Evolutionary conservation across 2,797 vertebrate species (phyloP).

Genomic region (Gambusia yucatana): DNA sequence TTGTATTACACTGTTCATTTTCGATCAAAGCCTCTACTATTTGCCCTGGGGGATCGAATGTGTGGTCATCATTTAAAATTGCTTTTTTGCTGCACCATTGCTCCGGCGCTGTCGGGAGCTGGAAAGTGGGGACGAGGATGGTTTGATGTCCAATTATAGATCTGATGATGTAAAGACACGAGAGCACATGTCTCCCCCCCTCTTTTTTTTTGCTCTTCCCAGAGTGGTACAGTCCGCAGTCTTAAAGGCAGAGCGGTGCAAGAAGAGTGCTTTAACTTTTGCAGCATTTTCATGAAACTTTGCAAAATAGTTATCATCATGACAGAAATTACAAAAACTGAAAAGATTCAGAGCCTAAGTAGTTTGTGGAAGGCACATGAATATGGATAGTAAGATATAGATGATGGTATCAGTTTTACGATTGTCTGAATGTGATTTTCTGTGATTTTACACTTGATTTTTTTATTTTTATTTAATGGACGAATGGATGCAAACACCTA

Average conservation of each 20-base stretch:
- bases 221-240: slow-evolving; percentile 74
- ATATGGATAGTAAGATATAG: background rate
- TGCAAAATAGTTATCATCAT: slow-evolving; percentile 5
- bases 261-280: slow-evolving; percentile 25
- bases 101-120: slow-evolving; percentile 58
- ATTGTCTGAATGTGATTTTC: background rate
- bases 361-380: background rate
- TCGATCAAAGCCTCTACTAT: slow-evolving; percentile 52
- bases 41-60: slow-evolving; percentile 60
- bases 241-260: slow-evolving; percentile 78
- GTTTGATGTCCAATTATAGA: slow-evolving; percentile 69
- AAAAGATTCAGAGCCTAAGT: background rate
- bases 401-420: no score
- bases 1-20: slow-evolving; percentile 45
- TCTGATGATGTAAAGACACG: slow-evolving; percentile 70
- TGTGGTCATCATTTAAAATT: slow-evolving; percentile 77
- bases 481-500: slow-evolving; percentile 9
- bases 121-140: slow-evolving; percentile 44
- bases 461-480: background rate
- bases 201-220: slow-evolving; percentile 26
- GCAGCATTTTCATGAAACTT: slow-evolving; percentile 1
- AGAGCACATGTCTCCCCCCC: slow-evolving; percentile 55
- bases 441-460: background rate
- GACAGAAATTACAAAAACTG: background rate
- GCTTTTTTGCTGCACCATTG: slow-evolving; percentile 81